Base-by-base conservation (phyloP, 2,113 vertebrate genomes). In the Myrmophylax atrothorax region DNA sequence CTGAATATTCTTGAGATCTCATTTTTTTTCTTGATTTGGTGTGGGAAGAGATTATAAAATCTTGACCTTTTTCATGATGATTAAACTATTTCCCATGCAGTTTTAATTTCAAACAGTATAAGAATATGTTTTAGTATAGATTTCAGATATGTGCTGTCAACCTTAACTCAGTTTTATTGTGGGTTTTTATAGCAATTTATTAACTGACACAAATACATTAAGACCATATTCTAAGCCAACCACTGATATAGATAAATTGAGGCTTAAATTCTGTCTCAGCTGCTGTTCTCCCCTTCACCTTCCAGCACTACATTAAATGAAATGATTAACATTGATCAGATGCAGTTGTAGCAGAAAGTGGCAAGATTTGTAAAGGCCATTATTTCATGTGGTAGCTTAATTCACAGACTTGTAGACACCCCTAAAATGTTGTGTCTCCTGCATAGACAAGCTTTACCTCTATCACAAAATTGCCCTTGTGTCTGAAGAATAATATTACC, bases 141-240 rank as follows among this genome's bases (percentile, higher is more conserved):
- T 95, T 95, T 97, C 91, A 92, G 76, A 92, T 96, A 84, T 29
- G 81, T 0, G 6, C 76, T 4, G 1, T 92, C 83, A 77, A 47
- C 5, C 1, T 94, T 90, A 94, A 83, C 38, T 74, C 50, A 77
- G 20, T 90, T 95, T 95, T 95, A 94, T 74, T 59, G 55, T 74
- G 47, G 29, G 31, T 52, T 92, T 93, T 78, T 86, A 29, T 72
- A 74, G 56, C 59, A 89, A 96, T 96, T 93, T 95, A 90, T 94
- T 94, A 96, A 88, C 88, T 93, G 94, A 81, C 80, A 86, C 55
- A 88, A 92, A 94, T 90, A 81, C 37, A 84, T 92, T 95, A 88
- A 90, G 55, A 77, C 75, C 33, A 31, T 88, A 84, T 74, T 96
- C 42, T 86, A 95, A 96, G 76, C 50, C 91, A 95, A 16, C 55